These are phyloP conservation scores for Stomatorhinus walkeri DNA, from an alignment of 2,797 vertebrate genomes.

Conservation along the genomic window DNA sequence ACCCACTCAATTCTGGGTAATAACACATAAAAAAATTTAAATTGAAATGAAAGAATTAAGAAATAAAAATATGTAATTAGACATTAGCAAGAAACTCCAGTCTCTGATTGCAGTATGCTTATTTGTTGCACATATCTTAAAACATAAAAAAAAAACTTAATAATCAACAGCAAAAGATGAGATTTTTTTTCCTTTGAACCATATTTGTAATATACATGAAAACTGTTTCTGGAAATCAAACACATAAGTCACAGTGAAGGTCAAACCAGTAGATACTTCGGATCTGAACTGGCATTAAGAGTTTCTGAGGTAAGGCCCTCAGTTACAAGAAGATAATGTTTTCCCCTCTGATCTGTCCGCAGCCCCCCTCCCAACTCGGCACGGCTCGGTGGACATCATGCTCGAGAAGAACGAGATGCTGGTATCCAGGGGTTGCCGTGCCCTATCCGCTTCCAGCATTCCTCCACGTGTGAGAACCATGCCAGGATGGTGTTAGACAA, in stretches of 20 bases:
- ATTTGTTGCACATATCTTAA: constrained; percentile 20
- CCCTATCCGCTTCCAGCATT: constrained; percentile 60
- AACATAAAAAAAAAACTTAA: not conserved
- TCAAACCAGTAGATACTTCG: not conserved
- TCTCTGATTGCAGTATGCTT: not conserved
- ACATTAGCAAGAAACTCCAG: constrained; percentile 45
- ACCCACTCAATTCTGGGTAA: constrained; percentile 55
- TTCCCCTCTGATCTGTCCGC: constrained; percentile 27
- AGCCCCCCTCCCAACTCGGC: constrained; percentile 51
- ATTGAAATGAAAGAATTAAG: constrained; percentile 50
- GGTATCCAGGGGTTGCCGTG: not conserved
- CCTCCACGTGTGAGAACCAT: constrained; percentile 54
- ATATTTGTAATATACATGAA: not conserved
- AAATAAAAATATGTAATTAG: constrained; percentile 58
- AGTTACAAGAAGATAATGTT: not conserved
- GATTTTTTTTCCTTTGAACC: not conserved
- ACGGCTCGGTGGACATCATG: constrained; percentile 42
- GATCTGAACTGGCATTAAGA: not conserved
- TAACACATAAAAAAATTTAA: constrained; percentile 7
- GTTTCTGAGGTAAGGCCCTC: not conserved
- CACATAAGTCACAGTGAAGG: not conserved
- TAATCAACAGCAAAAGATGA: not conserved
- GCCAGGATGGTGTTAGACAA: constrained; percentile 62
- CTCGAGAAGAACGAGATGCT: constrained; percentile 15
- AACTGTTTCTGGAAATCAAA: not conserved